Conservation (phyloP, 2,113 vertebrate genomes). For the Baryphthengus martii region DNA sequence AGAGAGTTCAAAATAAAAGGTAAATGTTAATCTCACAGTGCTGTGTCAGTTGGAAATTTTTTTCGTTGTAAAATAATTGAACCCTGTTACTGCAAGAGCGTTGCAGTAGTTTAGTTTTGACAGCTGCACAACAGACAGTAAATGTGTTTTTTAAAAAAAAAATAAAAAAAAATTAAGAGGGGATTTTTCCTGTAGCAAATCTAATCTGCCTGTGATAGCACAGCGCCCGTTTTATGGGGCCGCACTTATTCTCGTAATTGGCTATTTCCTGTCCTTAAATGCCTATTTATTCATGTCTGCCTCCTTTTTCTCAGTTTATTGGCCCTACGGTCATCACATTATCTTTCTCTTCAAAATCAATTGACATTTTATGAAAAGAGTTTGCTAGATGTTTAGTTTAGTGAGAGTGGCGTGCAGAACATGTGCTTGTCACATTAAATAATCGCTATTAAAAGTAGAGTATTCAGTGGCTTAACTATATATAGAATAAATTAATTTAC, state of each 20-base stretch:
- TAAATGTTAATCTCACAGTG: not conserved
- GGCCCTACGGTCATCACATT: slow-evolving; percentile 39
- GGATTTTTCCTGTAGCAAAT: not conserved
- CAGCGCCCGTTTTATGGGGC: not conserved
- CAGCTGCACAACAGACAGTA: not conserved
- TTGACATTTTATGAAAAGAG: slow-evolving; percentile 52
- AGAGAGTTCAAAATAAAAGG: not conserved
- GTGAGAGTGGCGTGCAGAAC: not conserved
- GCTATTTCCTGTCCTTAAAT: slow-evolving; percentile 63
- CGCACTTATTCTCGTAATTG: slow-evolving; percentile 54
- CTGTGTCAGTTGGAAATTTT: not conserved
- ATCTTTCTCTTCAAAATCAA: slow-evolving; percentile 60
- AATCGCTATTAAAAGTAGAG: not conserved
- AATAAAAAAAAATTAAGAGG: not conserved
- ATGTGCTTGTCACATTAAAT: not conserved
- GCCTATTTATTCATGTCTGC: slow-evolving; percentile 56
- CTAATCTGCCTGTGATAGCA: not conserved
- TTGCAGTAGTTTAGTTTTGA: not conserved
- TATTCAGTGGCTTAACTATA: not conserved
- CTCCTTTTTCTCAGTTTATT: slow-evolving; percentile 31
- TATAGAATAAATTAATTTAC: not conserved
- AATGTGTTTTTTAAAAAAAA: not conserved
- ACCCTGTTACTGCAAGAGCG: not conserved
- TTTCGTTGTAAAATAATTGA: not conserved
- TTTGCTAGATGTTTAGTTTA: slow-evolving; percentile 39